Evolutionary conservation across 1,140 invertebrate species (phyloP), one percentile per base, ranked within the genome.

Genomic region (Temnothorax nylanderi): DNA sequence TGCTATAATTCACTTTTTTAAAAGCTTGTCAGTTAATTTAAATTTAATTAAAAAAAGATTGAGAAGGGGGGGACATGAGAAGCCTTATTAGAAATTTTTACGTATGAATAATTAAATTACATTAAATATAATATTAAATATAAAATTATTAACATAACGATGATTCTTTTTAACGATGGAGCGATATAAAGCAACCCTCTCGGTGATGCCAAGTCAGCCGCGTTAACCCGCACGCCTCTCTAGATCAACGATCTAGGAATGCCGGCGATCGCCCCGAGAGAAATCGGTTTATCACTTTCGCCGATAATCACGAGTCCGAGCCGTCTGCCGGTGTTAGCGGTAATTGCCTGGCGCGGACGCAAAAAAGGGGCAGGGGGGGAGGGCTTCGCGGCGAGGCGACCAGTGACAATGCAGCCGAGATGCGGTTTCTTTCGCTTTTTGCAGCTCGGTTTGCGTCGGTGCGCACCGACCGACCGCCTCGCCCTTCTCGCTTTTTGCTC

Each of bases 301-400:
- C 84, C 88, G 87, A 88, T 94, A 93, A 94, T 93, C 92, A 93
- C 88, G 91, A 91, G 88, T 88, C 88, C 81, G 90, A 92, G 90
- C 89, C 87, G 93, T 93, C 93, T 89, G 88, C 85, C 80, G 80
- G 87, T 89, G 92, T 93, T 91, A 93, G 91, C 90, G 89, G 89
- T 91, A 92, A 93, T 91, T 93, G 92, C 91, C 89, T 82, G 41
- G 54, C 80, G 80, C 69, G 80, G 67, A 41, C 5, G 49, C 13
- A 41, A 51, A 58, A 44, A 86, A 21, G 1, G 56, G 41, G 44
- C n/a, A 26, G 11, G 44, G 21, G 5, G 13, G 69, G 77, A 71
- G 54, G 51, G 75, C 47, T 82, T 80, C 62, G 78, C 62, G 76
- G 54, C 32, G 51, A 84, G 80, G 80, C 76, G 87, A 88, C 47